Conservation (phyloP, 1,140 invertebrate species). For the Drosophila nasuta region DNA sequence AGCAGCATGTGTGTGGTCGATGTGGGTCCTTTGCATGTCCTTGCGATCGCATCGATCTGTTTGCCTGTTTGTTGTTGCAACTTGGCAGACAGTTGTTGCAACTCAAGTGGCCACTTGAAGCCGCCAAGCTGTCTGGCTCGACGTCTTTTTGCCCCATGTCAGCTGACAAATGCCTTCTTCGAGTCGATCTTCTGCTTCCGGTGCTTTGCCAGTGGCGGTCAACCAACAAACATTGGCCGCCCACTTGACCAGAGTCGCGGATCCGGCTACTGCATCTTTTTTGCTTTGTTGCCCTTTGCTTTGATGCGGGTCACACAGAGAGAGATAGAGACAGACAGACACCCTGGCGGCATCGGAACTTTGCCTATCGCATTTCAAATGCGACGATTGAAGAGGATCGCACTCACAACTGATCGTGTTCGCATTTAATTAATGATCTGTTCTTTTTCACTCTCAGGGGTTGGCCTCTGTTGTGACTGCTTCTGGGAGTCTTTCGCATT, state of each 20-base stretch:
- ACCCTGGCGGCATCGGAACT: conserved; percentile 67
- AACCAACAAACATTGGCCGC: conserved; percentile 66
- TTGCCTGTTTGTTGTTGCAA: conserved; percentile 57
- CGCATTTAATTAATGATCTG: conserved; percentile 59
- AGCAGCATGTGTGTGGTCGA: conserved; percentile 45
- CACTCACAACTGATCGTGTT: conserved; percentile 8
- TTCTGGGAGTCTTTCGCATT: too few relatives aligned
- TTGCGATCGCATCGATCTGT: background rate
- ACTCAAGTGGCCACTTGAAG: conserved; percentile 72
- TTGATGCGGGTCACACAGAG: conserved; percentile 25
- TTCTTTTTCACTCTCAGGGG: conserved; percentile 40
- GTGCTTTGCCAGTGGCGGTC: conserved; percentile 60
- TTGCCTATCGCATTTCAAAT: conserved; percentile 71
- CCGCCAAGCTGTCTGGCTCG: conserved; percentile 69
- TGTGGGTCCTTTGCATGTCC: background rate
- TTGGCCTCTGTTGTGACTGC: background rate
- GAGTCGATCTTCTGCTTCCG: conserved; percentile 48
- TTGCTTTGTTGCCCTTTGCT: background rate
- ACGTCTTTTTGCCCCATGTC: background rate
- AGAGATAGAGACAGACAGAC: conserved; percentile 25
- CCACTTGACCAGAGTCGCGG: conserved; percentile 57
- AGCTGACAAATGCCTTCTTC: conserved; percentile 40
- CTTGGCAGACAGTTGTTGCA: conserved; percentile 40
- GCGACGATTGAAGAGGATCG: conserved; percentile 26
- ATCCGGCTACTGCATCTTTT: conserved; percentile 21